These are phyloP conservation scores for Atethmia centrago DNA, from an alignment of 2,888 invertebrate species.

Conservation along the genomic window DNA sequence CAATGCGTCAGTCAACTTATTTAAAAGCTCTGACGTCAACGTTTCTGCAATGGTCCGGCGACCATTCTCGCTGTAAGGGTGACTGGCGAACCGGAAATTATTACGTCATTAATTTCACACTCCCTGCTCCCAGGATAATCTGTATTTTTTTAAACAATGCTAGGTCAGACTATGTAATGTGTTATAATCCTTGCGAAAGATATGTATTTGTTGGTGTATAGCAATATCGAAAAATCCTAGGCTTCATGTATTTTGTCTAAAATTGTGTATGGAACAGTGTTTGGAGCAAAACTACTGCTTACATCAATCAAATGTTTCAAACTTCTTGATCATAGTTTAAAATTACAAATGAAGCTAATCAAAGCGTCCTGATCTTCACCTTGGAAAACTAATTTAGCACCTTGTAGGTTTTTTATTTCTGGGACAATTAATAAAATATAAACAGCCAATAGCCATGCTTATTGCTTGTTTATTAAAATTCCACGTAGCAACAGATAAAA, in stretches of 20 bases:
- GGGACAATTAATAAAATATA: neutral
- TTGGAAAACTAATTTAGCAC: neutral
- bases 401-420: neutral
- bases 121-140: slow-evolving; percentile 59
- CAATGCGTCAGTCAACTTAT: slow-evolving; percentile 63
- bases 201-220: neutral
- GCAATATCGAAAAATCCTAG: neutral
- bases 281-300: neutral
- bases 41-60: slow-evolving; percentile 62
- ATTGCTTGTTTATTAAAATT: neutral
- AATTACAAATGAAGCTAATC: neutral
- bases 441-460: too few relatives aligned
- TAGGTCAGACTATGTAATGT: neutral
- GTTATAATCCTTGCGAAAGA: too few relatives aligned
- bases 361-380: neutral
- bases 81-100: slow-evolving; percentile 84
- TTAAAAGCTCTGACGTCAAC: slow-evolving; percentile 63
- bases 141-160: slow-evolving; percentile 27
- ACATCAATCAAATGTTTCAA: too few relatives aligned
- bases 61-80: slow-evolving; percentile 80
- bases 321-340: neutral
- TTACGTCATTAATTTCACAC: slow-evolving; percentile 87
- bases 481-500: slow-evolving; percentile 13
- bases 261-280: neutral
- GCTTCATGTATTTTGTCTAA: neutral